These are phyloP conservation scores for Papilio helenus DNA, from an alignment of 1,140 invertebrate species.

Conservation along the genomic window DNA sequence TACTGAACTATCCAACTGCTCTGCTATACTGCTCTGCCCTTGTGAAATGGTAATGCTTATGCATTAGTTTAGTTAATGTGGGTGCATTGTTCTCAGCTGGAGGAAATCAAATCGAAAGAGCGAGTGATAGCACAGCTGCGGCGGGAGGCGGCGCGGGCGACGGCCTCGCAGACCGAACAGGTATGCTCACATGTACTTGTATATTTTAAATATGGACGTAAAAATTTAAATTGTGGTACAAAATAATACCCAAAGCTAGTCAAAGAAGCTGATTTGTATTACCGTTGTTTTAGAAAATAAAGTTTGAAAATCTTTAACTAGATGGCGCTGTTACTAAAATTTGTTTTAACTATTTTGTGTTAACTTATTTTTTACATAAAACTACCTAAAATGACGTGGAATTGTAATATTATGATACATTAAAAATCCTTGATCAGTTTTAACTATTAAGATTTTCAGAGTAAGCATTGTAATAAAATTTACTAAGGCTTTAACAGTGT, in stretches of 20 bases:
- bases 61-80: slow-evolving; percentile 33
- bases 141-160: slow-evolving; percentile 72
- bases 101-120: slow-evolving; percentile 86
- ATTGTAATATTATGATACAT: too few species aligned
- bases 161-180: slow-evolving; percentile 67
- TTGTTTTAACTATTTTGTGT: too few species aligned
- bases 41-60: not conserved
- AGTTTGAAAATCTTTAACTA: not conserved
- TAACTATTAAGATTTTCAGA: not conserved
- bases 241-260: not conserved
- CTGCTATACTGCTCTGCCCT: not conserved
- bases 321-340: slow-evolving; percentile 1
- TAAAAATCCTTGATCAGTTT: too few species aligned
- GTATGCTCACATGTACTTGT: slow-evolving; percentile 44
- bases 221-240: not conserved
- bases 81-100: slow-evolving; percentile 76
- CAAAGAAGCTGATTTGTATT: not conserved
- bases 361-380: not conserved
- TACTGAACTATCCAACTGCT: not conserved
- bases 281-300: not conserved
- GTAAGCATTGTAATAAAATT: not conserved
- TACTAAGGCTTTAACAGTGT: not conserved
- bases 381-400: not conserved
- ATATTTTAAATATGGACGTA: too few species aligned
- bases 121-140: slow-evolving; percentile 83